Evolutionary conservation across 1,140 invertebrate genomes (phyloP).

Genomic region (Drosophila repleta): DNA sequence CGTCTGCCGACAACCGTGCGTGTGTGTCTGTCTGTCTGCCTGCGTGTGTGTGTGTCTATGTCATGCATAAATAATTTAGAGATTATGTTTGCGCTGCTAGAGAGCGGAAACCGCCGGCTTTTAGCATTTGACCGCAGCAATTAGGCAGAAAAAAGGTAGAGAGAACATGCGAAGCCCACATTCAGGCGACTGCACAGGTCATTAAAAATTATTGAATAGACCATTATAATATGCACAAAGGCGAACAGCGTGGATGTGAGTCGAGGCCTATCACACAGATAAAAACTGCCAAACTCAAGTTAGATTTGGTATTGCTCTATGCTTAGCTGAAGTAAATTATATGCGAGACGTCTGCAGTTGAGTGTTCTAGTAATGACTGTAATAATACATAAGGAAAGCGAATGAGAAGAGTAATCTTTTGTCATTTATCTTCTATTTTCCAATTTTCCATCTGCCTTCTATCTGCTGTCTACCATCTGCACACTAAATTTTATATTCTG

Average conservation of each 20-base stretch:
- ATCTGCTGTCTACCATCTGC: too few species aligned
- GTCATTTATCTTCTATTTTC: too few species aligned
- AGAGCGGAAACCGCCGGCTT: slow-evolving; percentile 36
- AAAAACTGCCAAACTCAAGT: too few species aligned
- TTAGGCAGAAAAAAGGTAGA: slow-evolving; percentile 22
- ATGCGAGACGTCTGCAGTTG: too few species aligned
- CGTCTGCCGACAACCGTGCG: neutral
- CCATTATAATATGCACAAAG: neutral
- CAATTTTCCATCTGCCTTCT: too few species aligned
- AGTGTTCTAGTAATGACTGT: too few species aligned
- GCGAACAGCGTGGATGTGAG: neutral
- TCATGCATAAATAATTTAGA: slow-evolving; percentile 70
- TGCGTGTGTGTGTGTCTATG: slow-evolving; percentile 9
- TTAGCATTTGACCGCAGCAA: slow-evolving; percentile 62
- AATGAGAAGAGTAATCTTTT: too few species aligned
- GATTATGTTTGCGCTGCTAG: slow-evolving; percentile 25
- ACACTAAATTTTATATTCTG: too few species aligned
- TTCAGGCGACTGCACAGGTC: slow-evolving; percentile 5
- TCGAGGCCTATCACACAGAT: too few species aligned
- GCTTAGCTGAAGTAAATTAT: too few species aligned
- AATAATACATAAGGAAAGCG: too few species aligned
- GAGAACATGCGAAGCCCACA: neutral
- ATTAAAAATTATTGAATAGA: slow-evolving; percentile 7
- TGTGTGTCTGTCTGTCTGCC: neutral
- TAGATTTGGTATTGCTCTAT: too few species aligned